Percentiles rank a stretch among this genome's conserved stretches.
These are phyloP conservation scores for Cliona cf. orientalis DNA, from an alignment of 37 sponge, comb jelly and placozoan genomes.

Conservation along the genomic window DNA sequence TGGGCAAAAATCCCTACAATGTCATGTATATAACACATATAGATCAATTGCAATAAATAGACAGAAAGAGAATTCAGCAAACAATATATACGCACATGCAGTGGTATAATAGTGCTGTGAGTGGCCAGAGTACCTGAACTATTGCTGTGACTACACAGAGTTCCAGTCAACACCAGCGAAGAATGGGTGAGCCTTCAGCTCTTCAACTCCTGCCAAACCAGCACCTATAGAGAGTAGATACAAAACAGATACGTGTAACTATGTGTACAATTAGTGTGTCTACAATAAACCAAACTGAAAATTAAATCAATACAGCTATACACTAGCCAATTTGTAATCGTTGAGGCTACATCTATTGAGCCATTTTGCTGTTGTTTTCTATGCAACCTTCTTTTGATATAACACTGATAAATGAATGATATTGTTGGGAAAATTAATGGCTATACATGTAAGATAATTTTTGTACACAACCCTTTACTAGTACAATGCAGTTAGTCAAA, in stretches of 20 bases:
- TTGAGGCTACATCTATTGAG: neutral
- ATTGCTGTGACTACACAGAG: neutral
- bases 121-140: neutral
- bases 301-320: no score
- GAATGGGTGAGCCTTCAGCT: conserved; percentile 77
- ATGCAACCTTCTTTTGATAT: no score
- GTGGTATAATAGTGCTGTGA: neutral
- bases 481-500: no score
- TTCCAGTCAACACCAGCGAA: conserved; percentile 67
- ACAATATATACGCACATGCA: neutral
- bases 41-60: neutral
- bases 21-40: neutral
- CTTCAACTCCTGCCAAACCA: conserved; percentile 71
- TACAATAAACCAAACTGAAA: no score
- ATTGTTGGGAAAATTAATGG: no score
- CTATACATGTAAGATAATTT: no score
- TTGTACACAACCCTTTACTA: no score
- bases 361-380: no score
- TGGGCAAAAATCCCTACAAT: no score
- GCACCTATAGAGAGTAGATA: conserved; percentile 42
- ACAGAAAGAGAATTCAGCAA: neutral
- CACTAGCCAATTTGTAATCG: neutral
- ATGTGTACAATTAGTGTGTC: no score
- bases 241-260: no score
- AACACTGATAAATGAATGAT: no score